Evolutionary conservation across 2,113 vertebrate genomes (phyloP), one percentile per base, ranked within the genome.

Genomic region (Castor canadensis): DNA sequence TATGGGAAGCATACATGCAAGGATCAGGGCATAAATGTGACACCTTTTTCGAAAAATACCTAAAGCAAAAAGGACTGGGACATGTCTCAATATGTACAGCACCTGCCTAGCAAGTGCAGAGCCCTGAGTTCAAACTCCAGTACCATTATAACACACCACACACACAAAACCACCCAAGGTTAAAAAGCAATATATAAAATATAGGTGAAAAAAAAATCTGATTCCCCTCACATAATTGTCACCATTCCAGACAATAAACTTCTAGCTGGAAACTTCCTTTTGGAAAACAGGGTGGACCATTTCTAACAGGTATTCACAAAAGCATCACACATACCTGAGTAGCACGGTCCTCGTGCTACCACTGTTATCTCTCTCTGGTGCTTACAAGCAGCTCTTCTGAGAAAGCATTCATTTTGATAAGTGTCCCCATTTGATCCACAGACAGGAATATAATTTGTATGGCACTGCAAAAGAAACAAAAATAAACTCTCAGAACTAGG

Each of bases 391-490:
- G 99, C 99, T 98, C 99, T 99, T 87, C 99, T 99, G 97, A 99
- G 98, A 98, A 99, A 99, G 98, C 99, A 99, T 97, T 99, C 99
- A 77, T 99, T 99, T 98, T 99, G 99, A 98, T 99, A 99, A 95
- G 99, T 99, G 98, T 99, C 99, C 96, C 99, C 99, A 92, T 99
- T 99, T 89, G 99, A 99, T 94, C 99, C 99, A 98, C 99, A 99
- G 97, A 99, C 99, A 0, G 99, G 99, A 98, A 99, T 98, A 97
- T 99, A 99, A 98, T 99, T 99, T 94, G 99, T 99, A 96, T 99
- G 99, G 97, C 99, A 99, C 99, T 99, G 98, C 94, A 98, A 98
- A 97, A 98, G 95, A 98, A 95, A 96, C 28, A 97, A 75, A 97
- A 95, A 90, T 90, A 95, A 89, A 97, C 43, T 84, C 88, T 96